Base-by-base conservation (phyloP, 1,140 invertebrate genomes). In the Drosophila trapezifrons region DNA sequence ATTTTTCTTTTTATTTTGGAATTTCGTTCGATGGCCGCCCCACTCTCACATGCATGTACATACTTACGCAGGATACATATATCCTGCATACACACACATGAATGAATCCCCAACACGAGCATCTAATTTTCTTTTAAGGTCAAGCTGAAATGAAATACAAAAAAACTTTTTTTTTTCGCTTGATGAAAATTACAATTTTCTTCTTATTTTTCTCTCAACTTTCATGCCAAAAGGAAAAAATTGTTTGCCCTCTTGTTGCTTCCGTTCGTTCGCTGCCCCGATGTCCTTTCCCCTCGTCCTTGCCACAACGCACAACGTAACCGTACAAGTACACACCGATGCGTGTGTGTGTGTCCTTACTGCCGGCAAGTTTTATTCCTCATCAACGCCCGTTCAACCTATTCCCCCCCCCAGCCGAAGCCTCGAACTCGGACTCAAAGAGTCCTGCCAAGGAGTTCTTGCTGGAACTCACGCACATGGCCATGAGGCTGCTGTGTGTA, bases 1-100 rank as follows among this genome's bases (percentile, higher is more conserved):
- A 87, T 87, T 87, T 87, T 89, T 87, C 84, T 84, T 87, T 87
- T 87, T 87, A 87, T 87, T 87, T 87, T 87, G 84, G 84, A 87
- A 89, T 87, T 89, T 89, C 29, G 67, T 89, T 87, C 84, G 80
- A 89, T 87, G 76, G 67, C 70, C 67, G 73, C 65, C 67, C 60
- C 45, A 72, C 69, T 75, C 81, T 78, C 29, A 46, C 70, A 67
- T 42, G 46, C 46, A 62, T 27, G 42, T 71, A 58, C 22, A 58
- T 49, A 58, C 60, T 55, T 37, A 54, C 35, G 32, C 47, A 46
- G 10, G 32, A 52, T 74, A 47, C 32, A 58, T 20, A 60, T 49
- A 46, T 35, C 40, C 40, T 43, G 45, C 45, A 58, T 47, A 67
- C 55, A 62, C 22, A 73, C 56, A 62, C 70, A 75, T 20, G 42